Base-by-base conservation (phyloP, 2,113 vertebrate species). In the Solea senegalensis region DNA sequence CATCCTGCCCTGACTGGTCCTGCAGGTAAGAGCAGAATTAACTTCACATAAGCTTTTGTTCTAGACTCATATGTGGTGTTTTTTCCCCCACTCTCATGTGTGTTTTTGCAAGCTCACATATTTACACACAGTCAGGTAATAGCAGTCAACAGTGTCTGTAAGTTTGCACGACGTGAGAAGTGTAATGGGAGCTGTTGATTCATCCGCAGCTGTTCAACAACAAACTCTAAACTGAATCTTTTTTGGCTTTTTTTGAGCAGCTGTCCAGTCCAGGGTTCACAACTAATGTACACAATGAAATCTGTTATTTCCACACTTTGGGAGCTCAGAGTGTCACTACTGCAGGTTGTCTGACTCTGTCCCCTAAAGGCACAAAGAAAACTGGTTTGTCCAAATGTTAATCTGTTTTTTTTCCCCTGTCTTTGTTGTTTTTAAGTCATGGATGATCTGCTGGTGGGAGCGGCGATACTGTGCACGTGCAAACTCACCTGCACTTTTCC, bases 391-490 rank as follows among this genome's bases (percentile, higher is more conserved):
- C 9, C 0, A 57, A 44, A 46, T 7, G 8, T 39, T 63, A 12
- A 52, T 14, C 9, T 2, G 26, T 44, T 11, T 63, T 80, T 34
- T 63, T 27, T 78, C 44, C 50, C 61, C 49, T 46, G 16, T 21
- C 48, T 8, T 72, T 79, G 13, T 46, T 56, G 27, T 40, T 40
- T 16, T 11, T 15, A 86, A 86, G 89, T 52, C 52, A 95, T 94
- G 92, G 92, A 93, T n/a, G 90, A 85, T 1, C 76, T 92, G 70
- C 66, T 92, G 86, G 86, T 89, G 62, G 76, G 59, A 50, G 88
- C 90, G 0, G 69, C 80, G 2, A 44, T 66, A 54, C 57, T 93
- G 77, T 91, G 88, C 50, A n/a, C 65, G 12, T 91, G 83, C 34
- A 95, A 94, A 79, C 65, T 91, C 68, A 70, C 60, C 68, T 83